Conservation (phyloP, 2,888 invertebrate genomes). For the Proisotoma minuta region DNA sequence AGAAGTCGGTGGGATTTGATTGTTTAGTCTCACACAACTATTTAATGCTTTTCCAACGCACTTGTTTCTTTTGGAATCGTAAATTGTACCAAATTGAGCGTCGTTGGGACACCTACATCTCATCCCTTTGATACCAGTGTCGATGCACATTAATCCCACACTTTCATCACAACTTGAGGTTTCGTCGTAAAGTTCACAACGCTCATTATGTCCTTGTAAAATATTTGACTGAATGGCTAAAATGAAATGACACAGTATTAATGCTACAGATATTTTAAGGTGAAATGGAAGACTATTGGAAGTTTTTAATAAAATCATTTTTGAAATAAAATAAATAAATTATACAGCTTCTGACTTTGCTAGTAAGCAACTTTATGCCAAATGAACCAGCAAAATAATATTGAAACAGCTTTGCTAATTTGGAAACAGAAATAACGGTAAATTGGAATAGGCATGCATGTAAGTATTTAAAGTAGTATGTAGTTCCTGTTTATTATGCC, state of each 20-base stretch:
- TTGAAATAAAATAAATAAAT: too few species aligned
- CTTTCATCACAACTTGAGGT: slow-evolving; percentile 23
- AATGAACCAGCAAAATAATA: neutral
- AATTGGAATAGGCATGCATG: too few species aligned
- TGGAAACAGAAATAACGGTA: neutral
- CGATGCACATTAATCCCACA: slow-evolving; percentile 31
- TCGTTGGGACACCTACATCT: slow-evolving; percentile 28
- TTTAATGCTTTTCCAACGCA: slow-evolving; percentile 37
- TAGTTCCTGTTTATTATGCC: too few species aligned
- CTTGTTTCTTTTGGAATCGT: slow-evolving; percentile 22
- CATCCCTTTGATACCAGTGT: slow-evolving; percentile 28
- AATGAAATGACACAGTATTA: neutral
- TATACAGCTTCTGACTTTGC: too few species aligned
- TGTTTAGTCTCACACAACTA: slow-evolving; percentile 24
- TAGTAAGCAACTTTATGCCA: too few species aligned
- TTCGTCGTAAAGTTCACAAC: slow-evolving; percentile 32
- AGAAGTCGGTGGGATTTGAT: slow-evolving; percentile 1
- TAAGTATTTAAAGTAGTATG: too few species aligned
- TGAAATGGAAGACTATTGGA: neutral
- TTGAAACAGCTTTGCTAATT: neutral
- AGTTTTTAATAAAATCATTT: too few species aligned
- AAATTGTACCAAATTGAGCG: slow-evolving; percentile 28
- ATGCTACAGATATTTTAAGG: neutral
- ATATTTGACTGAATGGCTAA: neutral
- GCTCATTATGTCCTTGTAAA: slow-evolving; percentile 26